Evolutionary conservation across 2,888 invertebrate species (phyloP), one percentile per base, ranked within the genome.

Genomic region (Smittia aterrima): DNA sequence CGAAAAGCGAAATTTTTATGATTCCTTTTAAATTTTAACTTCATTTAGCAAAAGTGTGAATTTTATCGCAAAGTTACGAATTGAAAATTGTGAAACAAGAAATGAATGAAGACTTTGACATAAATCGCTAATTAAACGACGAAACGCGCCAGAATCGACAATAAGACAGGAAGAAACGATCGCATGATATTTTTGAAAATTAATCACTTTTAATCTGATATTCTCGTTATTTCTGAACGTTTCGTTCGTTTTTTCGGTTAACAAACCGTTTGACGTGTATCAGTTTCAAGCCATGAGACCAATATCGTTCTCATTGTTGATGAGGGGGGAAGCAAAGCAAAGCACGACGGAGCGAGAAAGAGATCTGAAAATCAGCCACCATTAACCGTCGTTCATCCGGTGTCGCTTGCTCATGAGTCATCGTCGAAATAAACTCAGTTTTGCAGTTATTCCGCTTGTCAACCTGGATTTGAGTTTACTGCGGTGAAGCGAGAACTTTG

Each of bases 361-460:
- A 47, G 16, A 47, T 47, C 47, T n/a, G 32, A 71, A 71, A 71
- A 71, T 71, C 71, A 71, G 32, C 32, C 71, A 71, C 54, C 71
- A 71, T 71, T 54, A 71, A 71, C 71, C 58, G n/a, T n/a, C n/a
- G 58, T 71, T 68, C 71, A 71, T 71, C 71, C 71, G 71, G 71
- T 71, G 22, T 71, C 32, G 47, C 41, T 47, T 68, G 68, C 27
- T 71, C 20, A 54, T 58, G 58, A 71, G 71, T 71, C 68, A 68
- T 32, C 24, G 68, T 24, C 41, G 41, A 38, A 22, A 22, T 13
- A 66, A 22, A 47, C 41, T 41, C 9, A 20, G 20, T 66, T 66
- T 66, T 38, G 66, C 32, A 32, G 66, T 66, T 40, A 40, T 68
- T 68, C 47, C 27, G 47, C 68, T 68, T 68, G 68, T 68, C 41